Percentiles rank a stretch among this genome's conserved stretches.
Conservation (phyloP, 2,888 invertebrate genomes). For the Chymomyza amoena region DNA sequence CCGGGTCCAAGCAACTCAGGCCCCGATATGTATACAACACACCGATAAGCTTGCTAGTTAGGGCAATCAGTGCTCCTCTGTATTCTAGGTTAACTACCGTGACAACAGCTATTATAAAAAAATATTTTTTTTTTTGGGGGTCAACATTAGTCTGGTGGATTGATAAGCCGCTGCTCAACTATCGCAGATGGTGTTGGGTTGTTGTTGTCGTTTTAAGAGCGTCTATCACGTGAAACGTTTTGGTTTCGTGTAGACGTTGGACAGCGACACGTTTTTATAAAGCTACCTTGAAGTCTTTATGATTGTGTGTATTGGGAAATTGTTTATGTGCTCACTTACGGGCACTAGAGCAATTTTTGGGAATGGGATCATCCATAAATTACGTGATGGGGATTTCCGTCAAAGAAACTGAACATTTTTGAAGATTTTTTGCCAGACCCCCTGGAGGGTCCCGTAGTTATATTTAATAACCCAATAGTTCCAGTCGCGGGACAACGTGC, state of each 20-base stretch:
- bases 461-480: too few species aligned
- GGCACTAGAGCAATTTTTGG: too few species aligned
- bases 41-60: not conserved
- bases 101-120: not conserved
- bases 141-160: not conserved
- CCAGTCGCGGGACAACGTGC: too few species aligned
- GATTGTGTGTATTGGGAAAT: not conserved
- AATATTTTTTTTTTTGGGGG: constrained; percentile 10
- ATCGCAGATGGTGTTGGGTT: not conserved
- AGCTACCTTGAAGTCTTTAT: not conserved
- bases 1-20: constrained; percentile 37
- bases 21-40: constrained; percentile 19
- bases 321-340: not conserved
- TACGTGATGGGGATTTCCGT: too few species aligned
- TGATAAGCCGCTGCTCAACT: not conserved
- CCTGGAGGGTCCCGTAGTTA: too few species aligned
- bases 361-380: too few species aligned
- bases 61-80: not conserved
- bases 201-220: not conserved
- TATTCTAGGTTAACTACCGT: too few species aligned
- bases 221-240: constrained; percentile 7
- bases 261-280: not conserved
- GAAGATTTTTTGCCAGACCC: too few species aligned
- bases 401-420: too few species aligned
- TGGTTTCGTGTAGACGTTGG: not conserved